These are phyloP conservation scores for Trematocara nigrifrons DNA, from an alignment of 2,113 vertebrate genomes.

Conservation along the genomic window DNA sequence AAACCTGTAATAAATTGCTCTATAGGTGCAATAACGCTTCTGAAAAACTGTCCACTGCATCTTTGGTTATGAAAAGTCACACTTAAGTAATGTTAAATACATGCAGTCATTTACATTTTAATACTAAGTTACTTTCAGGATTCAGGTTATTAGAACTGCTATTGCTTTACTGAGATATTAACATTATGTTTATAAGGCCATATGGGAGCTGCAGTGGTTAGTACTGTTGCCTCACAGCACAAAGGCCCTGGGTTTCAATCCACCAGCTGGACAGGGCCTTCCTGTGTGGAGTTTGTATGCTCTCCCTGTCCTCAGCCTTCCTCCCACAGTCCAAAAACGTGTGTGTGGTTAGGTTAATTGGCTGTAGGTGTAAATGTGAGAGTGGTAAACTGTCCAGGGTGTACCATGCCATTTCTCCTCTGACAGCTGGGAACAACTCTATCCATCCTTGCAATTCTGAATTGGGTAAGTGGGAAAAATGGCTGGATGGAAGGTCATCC, in stretches of 20 bases:
- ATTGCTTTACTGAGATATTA: background rate
- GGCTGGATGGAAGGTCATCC: slow-evolving; percentile 9
- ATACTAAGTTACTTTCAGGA: background rate
- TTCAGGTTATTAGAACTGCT: background rate
- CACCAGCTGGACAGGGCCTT: background rate
- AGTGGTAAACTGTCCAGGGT: background rate
- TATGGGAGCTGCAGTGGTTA: slow-evolving; percentile 11
- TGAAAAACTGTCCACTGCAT: background rate
- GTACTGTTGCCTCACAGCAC: background rate
- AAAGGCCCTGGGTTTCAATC: background rate
- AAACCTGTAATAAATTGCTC: background rate
- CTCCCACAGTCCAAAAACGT: background rate
- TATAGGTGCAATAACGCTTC: background rate
- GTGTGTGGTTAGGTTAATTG: background rate
- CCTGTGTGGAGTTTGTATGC: background rate
- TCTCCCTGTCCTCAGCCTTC: background rate
- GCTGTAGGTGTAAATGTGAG: background rate
- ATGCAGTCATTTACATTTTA: background rate
- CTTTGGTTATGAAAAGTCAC: background rate
- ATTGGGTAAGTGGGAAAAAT: background rate
- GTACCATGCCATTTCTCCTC: background rate
- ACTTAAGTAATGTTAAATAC: background rate
- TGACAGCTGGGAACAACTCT: background rate
- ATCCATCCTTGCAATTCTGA: background rate
- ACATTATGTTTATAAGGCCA: background rate